Base-by-base conservation (phyloP, 2,797 vertebrate genomes). In the Catostomus latipinnis region DNA sequence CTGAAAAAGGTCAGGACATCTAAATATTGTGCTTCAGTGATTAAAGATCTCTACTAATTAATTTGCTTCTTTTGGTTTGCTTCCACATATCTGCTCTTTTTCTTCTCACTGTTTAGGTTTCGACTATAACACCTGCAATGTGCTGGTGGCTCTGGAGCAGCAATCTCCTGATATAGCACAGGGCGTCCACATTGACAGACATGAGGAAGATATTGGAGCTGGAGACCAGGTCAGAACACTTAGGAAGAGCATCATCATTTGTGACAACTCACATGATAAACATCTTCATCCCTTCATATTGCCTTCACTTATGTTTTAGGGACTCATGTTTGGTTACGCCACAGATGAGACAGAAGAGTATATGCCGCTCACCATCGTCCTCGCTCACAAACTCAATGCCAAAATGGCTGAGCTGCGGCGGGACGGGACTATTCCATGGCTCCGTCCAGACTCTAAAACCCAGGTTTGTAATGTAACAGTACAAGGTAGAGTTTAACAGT, bases 101-200 rank as follows among this genome's bases (percentile, higher is more conserved):
- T 34, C 4, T 60, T 56, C 14, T 12, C 46, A 11, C 45, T 57
- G 8, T 72, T 67, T 13, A 99, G 98, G 98, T 80, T 99, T 99
- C 43, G 98, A 99, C 92, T 99, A 98, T 83, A 99, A 99, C 91
- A 99, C 98, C 3, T 99, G 98, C 79, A 99, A 99, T 0, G 97
- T 99, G 83, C 92, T 99, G 83, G 98, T 99, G 89, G 98, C 98
- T 76, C 84, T 99, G 90, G 98, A 99, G 88, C 96, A 99, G 84
- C 98, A 99, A 87, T 99, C 98, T 83, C 96, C 96, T 0, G 98
- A 99, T 90, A 99, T 99, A 65, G 98, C 98, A 80, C 98, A 99
- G 86, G 96, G 97, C 1, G 97, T 99, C 85, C 97, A 99, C 56
- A 77, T 98, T 16, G 96, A 98, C 90, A 93, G 96, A 81, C 67